Evolutionary conservation across 2,888 invertebrate genomes (phyloP).

Genomic region (Troides aeacus): DNA sequence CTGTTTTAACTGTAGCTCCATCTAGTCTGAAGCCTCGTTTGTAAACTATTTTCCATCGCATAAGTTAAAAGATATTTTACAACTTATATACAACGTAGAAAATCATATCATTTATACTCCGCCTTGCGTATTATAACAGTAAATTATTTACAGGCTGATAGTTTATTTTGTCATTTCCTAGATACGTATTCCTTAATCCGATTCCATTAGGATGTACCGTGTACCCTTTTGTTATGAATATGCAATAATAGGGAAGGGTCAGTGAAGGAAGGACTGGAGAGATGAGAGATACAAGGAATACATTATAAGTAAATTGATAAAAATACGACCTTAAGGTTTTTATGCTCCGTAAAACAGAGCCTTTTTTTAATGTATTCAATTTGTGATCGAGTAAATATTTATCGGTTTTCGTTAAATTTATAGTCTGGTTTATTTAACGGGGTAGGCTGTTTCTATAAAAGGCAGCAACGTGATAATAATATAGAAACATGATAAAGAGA

Average conservation of each 20-base stretch:
- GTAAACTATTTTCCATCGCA: no score
- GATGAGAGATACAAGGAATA: constrained; percentile 17
- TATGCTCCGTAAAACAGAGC: constrained; percentile 1
- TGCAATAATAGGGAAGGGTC: constrained; percentile 26
- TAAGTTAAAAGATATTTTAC: neutral
- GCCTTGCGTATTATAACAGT: neutral
- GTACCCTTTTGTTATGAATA: constrained; percentile 30
- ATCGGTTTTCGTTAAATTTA: neutral
- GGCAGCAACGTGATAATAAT: no score
- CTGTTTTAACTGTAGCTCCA: no score
- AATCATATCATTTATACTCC: neutral
- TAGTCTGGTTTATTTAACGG: neutral
- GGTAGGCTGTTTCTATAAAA: neutral
- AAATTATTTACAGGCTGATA: constrained; percentile 11
- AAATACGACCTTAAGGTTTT: constrained; percentile 5
- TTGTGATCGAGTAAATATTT: neutral
- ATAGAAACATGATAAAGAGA: no score
- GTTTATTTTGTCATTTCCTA: constrained; percentile 8
- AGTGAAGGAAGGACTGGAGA: constrained; percentile 14
- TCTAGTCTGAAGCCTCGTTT: no score
- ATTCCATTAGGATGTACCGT: constrained; percentile 24
- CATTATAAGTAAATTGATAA: constrained; percentile 16
- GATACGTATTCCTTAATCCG: constrained; percentile 27
- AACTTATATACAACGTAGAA: neutral
- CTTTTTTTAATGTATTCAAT: constrained; percentile 1